Conservation (phyloP, 2,113 vertebrate genomes). For the Gnathonemus longibarbis region DNA sequence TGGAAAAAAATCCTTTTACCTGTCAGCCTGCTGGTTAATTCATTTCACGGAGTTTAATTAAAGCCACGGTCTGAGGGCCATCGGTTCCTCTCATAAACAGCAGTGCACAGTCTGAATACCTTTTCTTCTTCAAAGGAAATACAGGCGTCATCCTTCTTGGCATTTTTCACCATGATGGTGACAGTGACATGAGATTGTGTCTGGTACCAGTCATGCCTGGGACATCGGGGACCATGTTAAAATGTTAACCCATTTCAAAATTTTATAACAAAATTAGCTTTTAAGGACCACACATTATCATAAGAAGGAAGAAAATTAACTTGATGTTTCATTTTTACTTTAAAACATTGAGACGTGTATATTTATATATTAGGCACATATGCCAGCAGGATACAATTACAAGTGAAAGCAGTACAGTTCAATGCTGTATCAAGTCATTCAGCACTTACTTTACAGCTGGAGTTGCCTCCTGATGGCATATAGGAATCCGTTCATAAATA, state of each 20-base stretch:
- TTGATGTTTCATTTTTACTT: background rate
- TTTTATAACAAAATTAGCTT: background rate
- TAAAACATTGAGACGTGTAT: background rate
- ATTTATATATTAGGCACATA: background rate
- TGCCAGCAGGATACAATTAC: background rate
- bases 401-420: background rate
- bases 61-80: slow-evolving; percentile 58
- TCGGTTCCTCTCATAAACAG: slow-evolving; percentile 41
- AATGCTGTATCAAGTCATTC: background rate
- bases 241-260: background rate
- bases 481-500: background rate
- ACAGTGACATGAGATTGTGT: slow-evolving; percentile 75
- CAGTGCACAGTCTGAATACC: slow-evolving; percentile 48
- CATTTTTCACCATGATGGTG: slow-evolving; percentile 71
- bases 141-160: slow-evolving; percentile 68
- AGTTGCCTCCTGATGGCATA: background rate
- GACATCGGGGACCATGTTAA: background rate
- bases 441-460: background rate
- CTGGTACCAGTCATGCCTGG: slow-evolving; percentile 69
- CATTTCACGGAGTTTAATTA: slow-evolving; percentile 68
- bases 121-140: slow-evolving; percentile 65
- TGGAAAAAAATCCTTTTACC: slow-evolving; percentile 53
- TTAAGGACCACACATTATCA: background rate
- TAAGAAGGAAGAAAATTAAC: background rate
- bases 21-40: slow-evolving; percentile 60